These are phyloP conservation scores for Scolanthus callimorphus DNA, from an alignment of 92 coral and sea anemone species.

Conservation along the genomic window DNA sequence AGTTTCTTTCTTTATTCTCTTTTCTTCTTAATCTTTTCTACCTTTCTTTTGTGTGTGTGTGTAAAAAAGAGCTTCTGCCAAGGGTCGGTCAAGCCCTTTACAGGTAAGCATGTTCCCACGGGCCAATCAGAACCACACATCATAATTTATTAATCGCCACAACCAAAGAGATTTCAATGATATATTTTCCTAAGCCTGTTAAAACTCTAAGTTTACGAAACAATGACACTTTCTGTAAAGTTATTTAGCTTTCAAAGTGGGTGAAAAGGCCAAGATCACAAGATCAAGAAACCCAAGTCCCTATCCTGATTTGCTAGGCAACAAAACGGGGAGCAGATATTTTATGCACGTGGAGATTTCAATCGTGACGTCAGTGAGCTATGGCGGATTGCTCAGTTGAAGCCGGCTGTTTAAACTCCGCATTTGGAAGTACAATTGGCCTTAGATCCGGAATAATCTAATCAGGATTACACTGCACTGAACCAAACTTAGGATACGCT, in stretches of 20 bases:
- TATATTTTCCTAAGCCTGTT: neutral
- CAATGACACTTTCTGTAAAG: neutral
- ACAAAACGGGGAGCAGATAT: slow-evolving; percentile 10
- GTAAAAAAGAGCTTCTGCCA: too few relatives aligned
- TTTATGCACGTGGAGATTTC: slow-evolving; percentile 9
- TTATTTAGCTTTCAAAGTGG: neutral
- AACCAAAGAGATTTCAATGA: neutral
- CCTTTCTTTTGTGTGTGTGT: too few relatives aligned
- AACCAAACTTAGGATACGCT: neutral
- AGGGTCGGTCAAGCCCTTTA: too few relatives aligned
- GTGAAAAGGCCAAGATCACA: neutral
- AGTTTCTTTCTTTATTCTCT: too few relatives aligned
- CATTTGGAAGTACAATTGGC: neutral
- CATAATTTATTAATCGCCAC: neutral
- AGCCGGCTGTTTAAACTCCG: neutral
- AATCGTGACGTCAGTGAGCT: slow-evolving; percentile 23
- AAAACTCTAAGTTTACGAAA: neutral
- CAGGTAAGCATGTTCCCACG: neutral
- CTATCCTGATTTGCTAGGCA: slow-evolving; percentile 19
- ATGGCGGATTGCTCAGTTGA: neutral
- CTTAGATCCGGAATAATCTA: neutral
- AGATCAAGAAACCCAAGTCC: neutral
- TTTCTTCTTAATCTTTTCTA: too few relatives aligned
- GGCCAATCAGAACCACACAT: neutral
- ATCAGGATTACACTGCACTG: neutral